Evolutionary conservation across 2,888 invertebrate genomes (phyloP).

Genomic region (Tineola bisselliella): DNA sequence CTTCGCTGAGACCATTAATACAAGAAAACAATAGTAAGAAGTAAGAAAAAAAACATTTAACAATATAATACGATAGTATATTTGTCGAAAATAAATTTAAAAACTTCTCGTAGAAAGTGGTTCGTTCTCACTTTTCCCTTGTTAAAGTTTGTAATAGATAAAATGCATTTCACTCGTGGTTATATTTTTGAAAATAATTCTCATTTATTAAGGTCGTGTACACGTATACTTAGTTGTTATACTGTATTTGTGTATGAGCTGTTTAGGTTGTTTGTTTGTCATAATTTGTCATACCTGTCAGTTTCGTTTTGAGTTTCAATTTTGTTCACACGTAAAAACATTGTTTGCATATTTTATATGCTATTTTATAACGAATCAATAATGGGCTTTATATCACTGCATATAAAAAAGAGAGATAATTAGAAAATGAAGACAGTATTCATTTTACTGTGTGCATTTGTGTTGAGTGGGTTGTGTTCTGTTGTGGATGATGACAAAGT

Average conservation of each 20-base stretch:
- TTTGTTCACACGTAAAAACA: neutral
- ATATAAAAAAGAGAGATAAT: neutral
- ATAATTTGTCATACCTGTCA: neutral
- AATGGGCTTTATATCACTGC: neutral
- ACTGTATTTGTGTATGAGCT: neutral
- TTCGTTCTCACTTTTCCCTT: no score
- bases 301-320: neutral
- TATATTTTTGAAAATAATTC: no score
- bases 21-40: no score
- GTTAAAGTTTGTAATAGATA: no score
- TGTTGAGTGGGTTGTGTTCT: conserved; percentile 38
- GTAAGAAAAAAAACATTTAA: no score
- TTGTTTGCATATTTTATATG: neutral
- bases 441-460: conserved; percentile 34
- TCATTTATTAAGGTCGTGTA: no score
- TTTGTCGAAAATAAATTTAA: no score
- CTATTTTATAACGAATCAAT: neutral
- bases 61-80: no score
- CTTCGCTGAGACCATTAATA: no score
- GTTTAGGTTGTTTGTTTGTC: neutral
- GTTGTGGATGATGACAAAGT: conserved; percentile 37
- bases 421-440: conserved; percentile 30
- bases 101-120: no score
- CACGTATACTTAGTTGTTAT: no score
- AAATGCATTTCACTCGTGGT: no score